These are phyloP conservation scores for Stomatorhinus walkeri DNA, from an alignment of 2,797 vertebrate species.

Conservation along the genomic window DNA sequence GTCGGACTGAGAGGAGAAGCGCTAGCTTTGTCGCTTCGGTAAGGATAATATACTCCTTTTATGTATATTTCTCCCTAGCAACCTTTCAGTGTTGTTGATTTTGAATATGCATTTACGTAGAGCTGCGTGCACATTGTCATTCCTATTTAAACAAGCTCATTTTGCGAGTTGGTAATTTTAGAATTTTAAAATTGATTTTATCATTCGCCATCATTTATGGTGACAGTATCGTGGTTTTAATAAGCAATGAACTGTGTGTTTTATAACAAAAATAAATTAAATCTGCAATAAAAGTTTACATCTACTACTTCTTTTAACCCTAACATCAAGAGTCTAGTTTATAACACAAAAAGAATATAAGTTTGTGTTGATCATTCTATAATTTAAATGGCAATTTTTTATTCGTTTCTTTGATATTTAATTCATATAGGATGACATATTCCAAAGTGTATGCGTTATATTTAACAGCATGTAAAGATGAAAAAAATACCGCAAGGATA, in stretches of 20 bases:
- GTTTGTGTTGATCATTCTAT: neutral
- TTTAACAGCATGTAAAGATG: neutral
- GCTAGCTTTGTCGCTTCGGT: constrained; percentile 7
- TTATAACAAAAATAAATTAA: neutral
- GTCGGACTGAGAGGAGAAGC: constrained; percentile 2
- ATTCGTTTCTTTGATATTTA: neutral
- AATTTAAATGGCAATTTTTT: neutral
- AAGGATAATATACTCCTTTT: neutral
- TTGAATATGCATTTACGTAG: neutral
- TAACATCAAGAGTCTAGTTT: neutral
- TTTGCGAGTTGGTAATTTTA: neutral
- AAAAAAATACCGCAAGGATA: neutral
- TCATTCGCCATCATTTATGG: neutral
- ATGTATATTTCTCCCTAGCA: neutral
- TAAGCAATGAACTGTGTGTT: neutral
- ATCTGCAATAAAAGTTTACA: constrained; percentile 5
- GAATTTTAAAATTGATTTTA: neutral
- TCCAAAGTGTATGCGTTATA: neutral
- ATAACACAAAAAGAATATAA: neutral
- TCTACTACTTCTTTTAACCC: neutral
- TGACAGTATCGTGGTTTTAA: neutral
- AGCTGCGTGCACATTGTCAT: neutral
- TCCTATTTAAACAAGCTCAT: neutral
- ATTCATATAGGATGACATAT: neutral
- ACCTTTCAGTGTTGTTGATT: neutral